Evolutionary conservation across 2,888 invertebrate genomes (phyloP).

Genomic region (Cosmopolites sordidus): DNA sequence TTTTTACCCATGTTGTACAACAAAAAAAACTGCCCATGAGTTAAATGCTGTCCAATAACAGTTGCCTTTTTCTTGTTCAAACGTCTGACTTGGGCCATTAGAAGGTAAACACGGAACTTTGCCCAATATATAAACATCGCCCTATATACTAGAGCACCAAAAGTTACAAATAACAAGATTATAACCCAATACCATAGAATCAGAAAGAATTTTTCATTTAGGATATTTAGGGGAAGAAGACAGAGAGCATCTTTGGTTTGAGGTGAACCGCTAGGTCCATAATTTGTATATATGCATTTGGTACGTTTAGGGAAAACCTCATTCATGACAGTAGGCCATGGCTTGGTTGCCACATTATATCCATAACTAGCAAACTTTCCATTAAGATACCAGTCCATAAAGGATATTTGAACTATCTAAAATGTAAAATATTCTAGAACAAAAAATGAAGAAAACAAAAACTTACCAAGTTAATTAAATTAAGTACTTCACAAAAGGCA

Average conservation of each 20-base stretch:
- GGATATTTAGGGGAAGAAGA: conserved; percentile 70
- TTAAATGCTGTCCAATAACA: conserved; percentile 51
- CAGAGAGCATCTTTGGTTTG: conserved; percentile 63
- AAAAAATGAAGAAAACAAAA: not conserved
- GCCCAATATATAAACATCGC: conserved; percentile 54
- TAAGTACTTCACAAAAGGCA: conserved; percentile 67
- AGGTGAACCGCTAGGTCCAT: conserved; percentile 57
- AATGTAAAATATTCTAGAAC: conserved; percentile 27
- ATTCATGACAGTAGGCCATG: conserved; percentile 58
- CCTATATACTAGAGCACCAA: conserved; percentile 64
- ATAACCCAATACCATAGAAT: conserved; percentile 74
- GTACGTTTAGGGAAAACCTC: conserved; percentile 65
- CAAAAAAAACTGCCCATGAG: conserved; percentile 75
- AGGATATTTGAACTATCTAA: conserved; percentile 65
- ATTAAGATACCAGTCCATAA: conserved; percentile 62
- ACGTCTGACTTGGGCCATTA: conserved; percentile 59
- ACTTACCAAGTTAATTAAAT: conserved; percentile 69
- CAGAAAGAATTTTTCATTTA: conserved; percentile 75
- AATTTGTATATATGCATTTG: conserved; percentile 58
- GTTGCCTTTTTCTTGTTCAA: conserved; percentile 52
- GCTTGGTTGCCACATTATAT: conserved; percentile 50
- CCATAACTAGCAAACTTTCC: conserved; percentile 62
- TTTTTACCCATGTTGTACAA: conserved; percentile 72
- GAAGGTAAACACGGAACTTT: conserved; percentile 57
- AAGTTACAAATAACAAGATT: conserved; percentile 58